These are phyloP conservation scores for Drosophila murphyi DNA, from an alignment of 1,140 invertebrate genomes.

Conservation along the genomic window DNA sequence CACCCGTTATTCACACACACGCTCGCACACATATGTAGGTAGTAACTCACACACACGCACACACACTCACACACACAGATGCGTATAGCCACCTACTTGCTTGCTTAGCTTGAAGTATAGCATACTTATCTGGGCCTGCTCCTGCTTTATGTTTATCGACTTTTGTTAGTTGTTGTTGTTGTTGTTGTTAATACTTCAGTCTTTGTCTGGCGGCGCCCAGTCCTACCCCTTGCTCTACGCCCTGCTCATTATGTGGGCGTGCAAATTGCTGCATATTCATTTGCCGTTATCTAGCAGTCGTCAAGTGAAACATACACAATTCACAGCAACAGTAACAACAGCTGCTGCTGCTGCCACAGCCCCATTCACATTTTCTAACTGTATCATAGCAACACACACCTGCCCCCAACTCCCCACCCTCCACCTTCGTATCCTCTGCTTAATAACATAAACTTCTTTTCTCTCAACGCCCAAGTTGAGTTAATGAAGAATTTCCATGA, in stretches of 20 bases:
- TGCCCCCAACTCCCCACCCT: not conserved
- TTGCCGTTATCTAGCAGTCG: constrained; percentile 81
- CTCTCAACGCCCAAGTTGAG: constrained; percentile 70
- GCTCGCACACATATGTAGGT: not conserved
- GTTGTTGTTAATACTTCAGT: constrained; percentile 72
- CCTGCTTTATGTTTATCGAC: constrained; percentile 78
- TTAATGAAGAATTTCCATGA: constrained; percentile 84
- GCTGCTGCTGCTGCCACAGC: constrained; percentile 51
- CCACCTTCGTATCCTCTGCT: constrained; percentile 35
- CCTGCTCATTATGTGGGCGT: constrained; percentile 78
- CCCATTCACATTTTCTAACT: constrained; percentile 28
- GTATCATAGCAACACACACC: constrained; percentile 11
- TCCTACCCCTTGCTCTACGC: not conserved
- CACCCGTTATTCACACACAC: constrained; percentile 23
- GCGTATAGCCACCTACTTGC: constrained; percentile 24
- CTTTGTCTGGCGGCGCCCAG: constrained; percentile 45
- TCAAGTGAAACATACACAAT: constrained; percentile 77
- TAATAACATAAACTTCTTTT: constrained; percentile 83
- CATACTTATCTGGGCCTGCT: constrained; percentile 72
- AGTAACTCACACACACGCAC: constrained; percentile 27
- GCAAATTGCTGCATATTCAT: constrained; percentile 83
- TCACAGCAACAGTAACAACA: constrained; percentile 63
- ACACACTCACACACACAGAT: constrained; percentile 15
- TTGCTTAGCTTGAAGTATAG: constrained; percentile 54
- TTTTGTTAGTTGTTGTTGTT: constrained; percentile 69